These are phyloP conservation scores for Lophius piscatorius DNA, from an alignment of 2,113 vertebrate species.

Conservation along the genomic window DNA sequence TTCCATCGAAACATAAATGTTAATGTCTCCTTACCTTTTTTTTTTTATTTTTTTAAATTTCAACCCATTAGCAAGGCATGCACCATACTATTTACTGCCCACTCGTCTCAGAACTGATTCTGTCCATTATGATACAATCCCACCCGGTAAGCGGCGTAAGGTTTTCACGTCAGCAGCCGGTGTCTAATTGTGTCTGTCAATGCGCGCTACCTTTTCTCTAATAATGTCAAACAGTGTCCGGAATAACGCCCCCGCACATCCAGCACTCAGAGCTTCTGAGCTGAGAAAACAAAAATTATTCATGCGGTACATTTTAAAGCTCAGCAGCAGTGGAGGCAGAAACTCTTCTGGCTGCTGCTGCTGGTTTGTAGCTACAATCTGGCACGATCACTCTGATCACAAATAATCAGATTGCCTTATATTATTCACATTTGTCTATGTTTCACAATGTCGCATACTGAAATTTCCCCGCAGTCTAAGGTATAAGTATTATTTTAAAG, in stretches of 20 bases:
- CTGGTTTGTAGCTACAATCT: slow-evolving; percentile 33
- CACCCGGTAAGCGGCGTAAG: slow-evolving; percentile 32
- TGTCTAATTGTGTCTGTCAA: slow-evolving; percentile 66
- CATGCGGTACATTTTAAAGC: slow-evolving; percentile 44
- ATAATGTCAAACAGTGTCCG: slow-evolving; percentile 63
- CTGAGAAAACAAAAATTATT: slow-evolving; percentile 60
- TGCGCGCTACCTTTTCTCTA: slow-evolving; percentile 59
- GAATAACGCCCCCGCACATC: slow-evolving; percentile 64
- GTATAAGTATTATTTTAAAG: too few species aligned
- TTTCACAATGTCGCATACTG: too few species aligned
- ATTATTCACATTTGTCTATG: too few species aligned
- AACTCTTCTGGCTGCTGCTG: slow-evolving; percentile 6
- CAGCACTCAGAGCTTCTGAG: slow-evolving; percentile 55
- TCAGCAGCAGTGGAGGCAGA: slow-evolving; percentile 1
- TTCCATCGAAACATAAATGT: slow-evolving; percentile 9
- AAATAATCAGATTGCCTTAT: neutral
- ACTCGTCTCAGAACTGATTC: slow-evolving; percentile 40
- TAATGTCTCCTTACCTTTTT: slow-evolving; percentile 10
- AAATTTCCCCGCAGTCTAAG: too few species aligned
- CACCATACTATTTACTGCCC: slow-evolving; percentile 40
- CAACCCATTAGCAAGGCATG: slow-evolving; percentile 15
- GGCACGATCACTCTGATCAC: slow-evolving; percentile 28
- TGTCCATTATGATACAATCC: slow-evolving; percentile 47
- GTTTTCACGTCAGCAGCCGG: slow-evolving; percentile 62
- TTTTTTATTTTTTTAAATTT: too few species aligned